Evolutionary conservation across 2,888 invertebrate species (phyloP), one percentile per base, ranked within the genome.

Genomic region (Pharmacophagus antenor): DNA sequence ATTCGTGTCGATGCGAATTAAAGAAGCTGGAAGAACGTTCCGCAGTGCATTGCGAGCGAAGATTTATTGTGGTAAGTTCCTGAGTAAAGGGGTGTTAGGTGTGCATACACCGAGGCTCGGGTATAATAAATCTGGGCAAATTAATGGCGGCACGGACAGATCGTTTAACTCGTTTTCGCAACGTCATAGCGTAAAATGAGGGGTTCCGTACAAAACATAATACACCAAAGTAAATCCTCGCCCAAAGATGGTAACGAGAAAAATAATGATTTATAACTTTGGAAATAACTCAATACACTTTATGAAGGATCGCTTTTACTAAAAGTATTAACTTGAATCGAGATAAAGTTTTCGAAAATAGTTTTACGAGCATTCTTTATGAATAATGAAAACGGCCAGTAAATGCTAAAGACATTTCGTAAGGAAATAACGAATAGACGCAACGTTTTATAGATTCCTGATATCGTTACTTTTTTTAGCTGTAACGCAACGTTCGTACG

Each of bases 81-180:
- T 47, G 52, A 61, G 59, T 56, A 60, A 61, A 65, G 63, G 67
- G 44, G 66, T 65, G 67, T 67, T 66, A 69, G 67, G 70, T 70
- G 69, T 73, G 73, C 73, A 72, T 74, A 76, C 73, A 79, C 79
- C 79, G 70, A 76, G 76, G 74, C 73, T 80, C 72, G 58, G 58
- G 67, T 70, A 77, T 84, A 87, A 88, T 88, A 88, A 88, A 88
- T 89, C 87, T 77, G 83, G 73, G 62, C 75, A 82, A 85, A 89
- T 89, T 88, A 89, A 88, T 88, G 84, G 70, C 78, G 72, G 74
- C 67, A 72, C 85, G 79, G 88, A 85, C 88, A 82, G 85, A 88
- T 84, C 88, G 86, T 84, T 89, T 86, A 86, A 76, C 68, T 74
- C 67, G 69, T 78, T 84, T 81, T 77, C 71, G 83, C 87, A 67